Conservation (phyloP, 2,888 invertebrate genomes). For the Pediacus dermestoides region DNA sequence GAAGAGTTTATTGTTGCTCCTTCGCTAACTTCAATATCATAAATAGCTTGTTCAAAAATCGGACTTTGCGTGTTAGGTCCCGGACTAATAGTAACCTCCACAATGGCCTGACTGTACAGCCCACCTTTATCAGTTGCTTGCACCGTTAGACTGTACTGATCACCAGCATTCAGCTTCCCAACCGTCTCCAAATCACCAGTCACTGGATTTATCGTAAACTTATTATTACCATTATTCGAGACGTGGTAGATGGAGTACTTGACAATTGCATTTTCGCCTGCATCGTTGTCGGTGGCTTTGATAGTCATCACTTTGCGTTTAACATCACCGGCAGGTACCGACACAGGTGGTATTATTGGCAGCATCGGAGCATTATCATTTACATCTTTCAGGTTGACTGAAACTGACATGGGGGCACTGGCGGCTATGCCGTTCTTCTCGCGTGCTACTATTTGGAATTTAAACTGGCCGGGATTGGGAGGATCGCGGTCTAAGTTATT, state of each 20-base stretch:
- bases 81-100: conserved; percentile 79
- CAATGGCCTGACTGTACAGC: conserved; percentile 77
- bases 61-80: conserved; percentile 81
- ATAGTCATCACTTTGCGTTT: conserved; percentile 47
- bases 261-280: conserved; percentile 77
- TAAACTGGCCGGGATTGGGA: conserved; percentile 77
- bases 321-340: conserved; percentile 58
- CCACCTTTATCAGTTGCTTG: conserved; percentile 80
- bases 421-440: conserved; percentile 76
- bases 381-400: conserved; percentile 73
- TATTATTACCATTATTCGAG: conserved; percentile 83
- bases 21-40: conserved; percentile 85
- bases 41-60: conserved; percentile 74
- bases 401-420: conserved; percentile 76
- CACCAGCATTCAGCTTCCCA: conserved; percentile 79
- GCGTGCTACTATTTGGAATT: conserved; percentile 84
- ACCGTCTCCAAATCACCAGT: conserved; percentile 73
- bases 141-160: conserved; percentile 84
- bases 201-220: conserved; percentile 77
- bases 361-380: conserved; percentile 85
- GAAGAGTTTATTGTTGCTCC: conserved; percentile 86
- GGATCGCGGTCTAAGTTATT: conserved; percentile 83
- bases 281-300: conserved; percentile 80
- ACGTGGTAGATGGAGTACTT: conserved; percentile 86
- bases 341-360: conserved; percentile 75